Conservation (phyloP, 2,888 invertebrate species). For the Peribatodes rhomboidaria region DNA sequence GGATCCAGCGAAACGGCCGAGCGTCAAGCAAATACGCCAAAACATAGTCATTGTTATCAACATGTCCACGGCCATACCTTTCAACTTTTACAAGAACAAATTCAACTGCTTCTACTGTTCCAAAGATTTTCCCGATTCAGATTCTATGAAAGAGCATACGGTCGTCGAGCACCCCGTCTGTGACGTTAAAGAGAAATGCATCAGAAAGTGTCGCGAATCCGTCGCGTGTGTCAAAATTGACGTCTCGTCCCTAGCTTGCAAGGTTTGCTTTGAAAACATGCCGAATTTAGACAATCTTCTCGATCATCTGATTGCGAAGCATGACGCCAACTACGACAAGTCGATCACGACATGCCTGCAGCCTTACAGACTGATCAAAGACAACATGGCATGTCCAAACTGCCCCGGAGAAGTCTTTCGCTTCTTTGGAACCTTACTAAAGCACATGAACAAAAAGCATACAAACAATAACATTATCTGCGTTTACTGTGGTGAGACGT, state of each 20-base stretch:
- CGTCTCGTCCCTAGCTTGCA: conserved; percentile 73
- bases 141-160: conserved; percentile 75
- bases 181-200: conserved; percentile 76
- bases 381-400: conserved; percentile 76
- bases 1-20: conserved; percentile 66
- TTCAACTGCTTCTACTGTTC: conserved; percentile 82
- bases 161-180: conserved; percentile 74
- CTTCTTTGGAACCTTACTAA: conserved; percentile 78
- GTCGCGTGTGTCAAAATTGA: conserved; percentile 82
- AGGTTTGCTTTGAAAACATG: conserved; percentile 75
- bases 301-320: conserved; percentile 75
- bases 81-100: conserved; percentile 81
- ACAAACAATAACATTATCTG: conserved; percentile 81
- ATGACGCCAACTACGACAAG: conserved; percentile 76
- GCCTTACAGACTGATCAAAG: conserved; percentile 74
- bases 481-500: conserved; percentile 79
- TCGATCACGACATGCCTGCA: conserved; percentile 77
- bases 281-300: conserved; percentile 68
- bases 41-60: conserved; percentile 78
- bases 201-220: conserved; percentile 77
- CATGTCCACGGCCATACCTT: conserved; percentile 82
- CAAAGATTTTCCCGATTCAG: conserved; percentile 78
- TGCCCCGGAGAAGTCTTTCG: conserved; percentile 74
- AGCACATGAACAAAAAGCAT: conserved; percentile 79
- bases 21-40: conserved; percentile 77